Evolutionary conservation across 2,797 vertebrate genomes (phyloP), one percentile per base, ranked within the genome.

Genomic region (Lates japonicus): DNA sequence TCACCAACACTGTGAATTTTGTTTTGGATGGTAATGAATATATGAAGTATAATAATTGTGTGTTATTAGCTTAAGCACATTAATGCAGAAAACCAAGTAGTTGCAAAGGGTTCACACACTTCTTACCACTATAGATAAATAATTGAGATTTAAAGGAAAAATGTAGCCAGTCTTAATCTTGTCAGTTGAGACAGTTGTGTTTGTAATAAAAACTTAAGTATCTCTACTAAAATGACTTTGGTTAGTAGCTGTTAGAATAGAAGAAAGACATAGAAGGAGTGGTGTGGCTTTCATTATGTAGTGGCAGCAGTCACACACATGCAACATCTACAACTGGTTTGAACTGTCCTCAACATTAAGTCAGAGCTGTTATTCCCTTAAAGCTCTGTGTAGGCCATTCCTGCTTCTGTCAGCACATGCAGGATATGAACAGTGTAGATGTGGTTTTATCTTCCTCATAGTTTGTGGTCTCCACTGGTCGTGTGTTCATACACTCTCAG

Each of bases 391-490:
- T 61, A 42, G 60, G n/a, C 5, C n/a, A 9, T 37, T 14, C 1
- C 20, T 22, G 25, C 17, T 31, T 59, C 37, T 48, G 54, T 54
- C 63, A 35, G 49, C 75, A 42, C 35, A 59, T 12, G 7, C 46
- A 58, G 41, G 20, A 80, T 39, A 29, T 73, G 16, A 68, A 49
- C 17, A 7, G 29, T 57, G 39, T n/a, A 9, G 14, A n/a, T 19
- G 37, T 46, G 70, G 35, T 79, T 80, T 76, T 17, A 59, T 70
- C 31, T 41, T 69, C 41, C 48, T 73, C 33, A 7, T 42, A 33
- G 22, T 42, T 35, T 51, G 59, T 58, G 69, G 48, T 68, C 44
- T 65, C 37, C 46, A 52, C 37, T 10, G 35, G 5, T 33, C 13
- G 46, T 10, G 1, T 39, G 20, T 58, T 71, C 16, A 58, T 62